Percentiles rank a stretch among this genome's conserved stretches.
Conservation (phyloP, 2,888 invertebrate genomes). For the Dascillus cervinus region DNA sequence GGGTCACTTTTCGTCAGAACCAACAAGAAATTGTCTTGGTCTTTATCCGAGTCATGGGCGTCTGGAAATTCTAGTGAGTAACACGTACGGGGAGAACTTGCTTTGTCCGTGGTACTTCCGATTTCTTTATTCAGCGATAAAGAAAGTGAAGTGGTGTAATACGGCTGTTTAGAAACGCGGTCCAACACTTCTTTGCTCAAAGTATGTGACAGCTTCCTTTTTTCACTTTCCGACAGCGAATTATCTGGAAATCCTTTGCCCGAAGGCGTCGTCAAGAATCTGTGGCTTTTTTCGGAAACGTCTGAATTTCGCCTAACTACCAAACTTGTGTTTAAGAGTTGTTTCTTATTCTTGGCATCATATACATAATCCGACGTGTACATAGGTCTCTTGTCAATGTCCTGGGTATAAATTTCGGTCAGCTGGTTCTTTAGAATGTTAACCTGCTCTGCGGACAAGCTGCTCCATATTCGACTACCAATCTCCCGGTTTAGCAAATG, state of each 20-base stretch:
- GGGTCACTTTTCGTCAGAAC: conserved; percentile 35
- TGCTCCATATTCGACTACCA: conserved; percentile 73
- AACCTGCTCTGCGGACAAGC: conserved; percentile 76
- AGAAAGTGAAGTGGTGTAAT: conserved; percentile 33
- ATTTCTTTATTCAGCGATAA: conserved; percentile 46
- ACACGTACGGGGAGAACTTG: conserved; percentile 43
- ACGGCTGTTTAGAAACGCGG: conserved; percentile 43
- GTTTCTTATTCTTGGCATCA: conserved; percentile 18
- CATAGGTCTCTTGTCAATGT: conserved; percentile 36
- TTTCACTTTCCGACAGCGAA: conserved; percentile 56
- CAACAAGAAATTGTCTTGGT: conserved; percentile 36
- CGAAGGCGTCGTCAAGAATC: conserved; percentile 1
- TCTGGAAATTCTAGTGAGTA: conserved; percentile 38
- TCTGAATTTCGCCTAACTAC: conserved; percentile 45
- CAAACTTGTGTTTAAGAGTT: conserved; percentile 30
- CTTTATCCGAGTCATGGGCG: conserved; percentile 30
- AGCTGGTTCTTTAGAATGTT: conserved; percentile 71
- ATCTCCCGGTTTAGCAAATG: conserved; percentile 49
- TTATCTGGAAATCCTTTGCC: background rate
- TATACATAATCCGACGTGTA: conserved; percentile 56
- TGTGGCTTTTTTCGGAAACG: conserved; percentile 3
- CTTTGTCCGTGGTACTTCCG: conserved; percentile 32
- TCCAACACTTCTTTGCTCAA: conserved; percentile 66
- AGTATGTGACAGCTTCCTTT: conserved; percentile 62
- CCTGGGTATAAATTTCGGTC: conserved; percentile 68